phyloP scores from a whole-genome alignment of 2,797 vertebrate species.

The Enteromius argenteus region DNA sequence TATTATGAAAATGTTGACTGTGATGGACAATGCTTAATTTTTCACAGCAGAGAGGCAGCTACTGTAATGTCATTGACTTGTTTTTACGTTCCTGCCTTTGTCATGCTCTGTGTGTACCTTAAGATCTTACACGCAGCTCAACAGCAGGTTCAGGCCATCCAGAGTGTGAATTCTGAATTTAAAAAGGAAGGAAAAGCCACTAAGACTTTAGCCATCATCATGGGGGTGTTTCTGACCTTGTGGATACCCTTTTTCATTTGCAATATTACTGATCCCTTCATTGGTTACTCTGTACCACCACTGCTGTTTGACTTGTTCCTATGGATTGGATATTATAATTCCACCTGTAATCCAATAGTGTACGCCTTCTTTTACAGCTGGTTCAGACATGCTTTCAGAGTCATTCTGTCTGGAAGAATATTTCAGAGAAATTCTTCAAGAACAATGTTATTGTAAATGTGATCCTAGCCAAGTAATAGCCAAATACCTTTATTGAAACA shows the following conservation, averaged over 20 bases:
- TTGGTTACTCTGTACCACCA: constrained; percentile 58
- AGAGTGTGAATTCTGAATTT: constrained; percentile 59
- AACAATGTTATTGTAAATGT: constrained; percentile 52
- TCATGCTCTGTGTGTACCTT: constrained; percentile 57
- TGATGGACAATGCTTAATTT: constrained; percentile 51
- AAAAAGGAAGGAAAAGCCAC: constrained; percentile 55
- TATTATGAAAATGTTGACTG: constrained; percentile 65
- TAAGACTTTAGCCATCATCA: constrained; percentile 28
- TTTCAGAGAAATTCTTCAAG: constrained; percentile 7
- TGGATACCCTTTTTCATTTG: constrained; percentile 70
- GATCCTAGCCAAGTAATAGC: not conserved
- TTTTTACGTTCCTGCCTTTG: constrained; percentile 55
- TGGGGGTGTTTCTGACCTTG: constrained; percentile 58
- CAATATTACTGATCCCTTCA: constrained; percentile 62
- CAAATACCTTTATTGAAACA: not conserved
- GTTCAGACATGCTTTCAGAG: constrained; percentile 68
- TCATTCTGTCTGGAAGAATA: constrained; percentile 58
- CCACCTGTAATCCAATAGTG: constrained; percentile 69
- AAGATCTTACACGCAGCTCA: constrained; percentile 70
- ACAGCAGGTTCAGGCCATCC: constrained; percentile 77
- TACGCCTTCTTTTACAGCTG: constrained; percentile 72
- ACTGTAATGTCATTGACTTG: constrained; percentile 37
- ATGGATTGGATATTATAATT: constrained; percentile 70
- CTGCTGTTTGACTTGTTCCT: constrained; percentile 58
- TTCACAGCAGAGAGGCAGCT: constrained; percentile 33